phyloP scores from a whole-genome alignment of 2,797 vertebrate species.

The Rhinatrema bivittatum region DNA sequence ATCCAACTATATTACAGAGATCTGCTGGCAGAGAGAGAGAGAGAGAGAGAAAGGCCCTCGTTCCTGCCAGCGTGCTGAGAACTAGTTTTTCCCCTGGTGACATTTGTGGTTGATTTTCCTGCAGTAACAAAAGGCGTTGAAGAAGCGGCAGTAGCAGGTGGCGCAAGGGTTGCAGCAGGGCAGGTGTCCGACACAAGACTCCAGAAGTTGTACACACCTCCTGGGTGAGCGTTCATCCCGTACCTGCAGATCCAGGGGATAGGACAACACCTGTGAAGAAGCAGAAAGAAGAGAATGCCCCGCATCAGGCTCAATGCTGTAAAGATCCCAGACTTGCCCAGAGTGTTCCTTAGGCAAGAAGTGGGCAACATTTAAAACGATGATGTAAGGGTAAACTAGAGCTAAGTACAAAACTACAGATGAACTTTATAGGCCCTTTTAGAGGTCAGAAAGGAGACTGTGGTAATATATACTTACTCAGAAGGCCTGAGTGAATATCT shows the following conservation, averaged over 20 bases:
- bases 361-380: background rate
- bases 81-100: slow-evolving; percentile 55
- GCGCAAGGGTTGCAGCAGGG: slow-evolving; percentile 83
- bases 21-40: too few species aligned
- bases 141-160: slow-evolving; percentile 86
- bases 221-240: slow-evolving; percentile 55
- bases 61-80: too few species aligned
- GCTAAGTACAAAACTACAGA: background rate
- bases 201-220: slow-evolving; percentile 71
- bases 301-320: too few species aligned
- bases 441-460: rapidly evolving
- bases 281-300: background rate
- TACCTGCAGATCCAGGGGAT: slow-evolving; percentile 21
- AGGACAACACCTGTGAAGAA: slow-evolving; percentile 26
- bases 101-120: slow-evolving; percentile 66
- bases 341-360: background rate
- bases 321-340: too few species aligned
- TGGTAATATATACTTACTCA: background rate
- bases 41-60: too few species aligned
- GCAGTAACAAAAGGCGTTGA: slow-evolving; percentile 83
- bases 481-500: too few species aligned
- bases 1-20: too few species aligned
- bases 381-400: rapidly evolving
- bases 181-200: slow-evolving; percentile 69
- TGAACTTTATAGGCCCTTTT: background rate